phyloP scores from a whole-genome alignment of 1,140 invertebrate species.

The Pantala flavescens region DNA sequence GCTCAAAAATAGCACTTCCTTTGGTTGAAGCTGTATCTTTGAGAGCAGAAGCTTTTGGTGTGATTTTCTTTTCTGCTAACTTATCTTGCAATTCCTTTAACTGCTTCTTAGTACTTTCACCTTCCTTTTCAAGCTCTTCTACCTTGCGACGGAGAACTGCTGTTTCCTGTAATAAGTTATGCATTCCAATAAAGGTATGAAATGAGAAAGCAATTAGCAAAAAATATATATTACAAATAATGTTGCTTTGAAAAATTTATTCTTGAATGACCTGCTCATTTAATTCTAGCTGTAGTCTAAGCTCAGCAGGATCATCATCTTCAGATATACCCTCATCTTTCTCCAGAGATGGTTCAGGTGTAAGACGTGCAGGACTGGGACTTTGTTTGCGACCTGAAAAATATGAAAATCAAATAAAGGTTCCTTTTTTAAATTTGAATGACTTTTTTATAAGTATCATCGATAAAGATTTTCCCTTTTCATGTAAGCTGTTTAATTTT shows the following conservation, averaged over 20 bases:
- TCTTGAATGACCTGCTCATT: slow-evolving; percentile 53
- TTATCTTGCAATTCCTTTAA: slow-evolving; percentile 66
- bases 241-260: not conserved
- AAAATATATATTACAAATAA: not conserved
- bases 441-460: not conserved
- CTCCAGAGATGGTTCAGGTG: slow-evolving; percentile 51
- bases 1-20: slow-evolving; percentile 39
- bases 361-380: slow-evolving; percentile 40
- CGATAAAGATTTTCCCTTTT: no score
- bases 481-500: no score
- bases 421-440: not conserved
- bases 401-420: slow-evolving; percentile 18
- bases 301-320: slow-evolving; percentile 63
- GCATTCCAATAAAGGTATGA: not conserved
- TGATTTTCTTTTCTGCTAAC: slow-evolving; percentile 28
- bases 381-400: slow-evolving; percentile 49
- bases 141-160: slow-evolving; percentile 68
- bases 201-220: not conserved
- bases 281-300: slow-evolving; percentile 72
- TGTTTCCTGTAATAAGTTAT: slow-evolving; percentile 49
- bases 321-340: slow-evolving; percentile 64
- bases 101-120: slow-evolving; percentile 61
- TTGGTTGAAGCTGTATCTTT: slow-evolving; percentile 28
- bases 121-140: slow-evolving; percentile 72
- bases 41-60: slow-evolving; percentile 28